Conservation (phyloP, 2,113 vertebrate genomes). For the Gymnarchus niloticus region DNA sequence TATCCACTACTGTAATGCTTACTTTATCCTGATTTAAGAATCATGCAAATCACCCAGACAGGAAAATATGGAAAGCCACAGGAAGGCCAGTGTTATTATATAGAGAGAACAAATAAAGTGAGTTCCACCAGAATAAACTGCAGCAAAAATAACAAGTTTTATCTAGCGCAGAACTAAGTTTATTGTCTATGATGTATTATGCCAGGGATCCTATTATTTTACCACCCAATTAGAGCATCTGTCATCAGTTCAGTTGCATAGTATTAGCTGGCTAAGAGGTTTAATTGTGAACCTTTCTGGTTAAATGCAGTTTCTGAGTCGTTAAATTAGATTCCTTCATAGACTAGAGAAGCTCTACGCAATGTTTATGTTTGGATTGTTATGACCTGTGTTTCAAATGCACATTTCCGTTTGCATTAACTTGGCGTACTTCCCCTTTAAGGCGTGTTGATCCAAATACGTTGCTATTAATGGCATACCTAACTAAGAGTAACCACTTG, state of each 20-base stretch:
- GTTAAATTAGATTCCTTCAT: too few relatives aligned
- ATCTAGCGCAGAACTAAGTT: neutral
- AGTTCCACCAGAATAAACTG: neutral
- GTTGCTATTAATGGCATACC: neutral
- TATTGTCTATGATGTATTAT: neutral
- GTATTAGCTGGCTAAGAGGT: too few relatives aligned
- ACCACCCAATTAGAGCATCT: neutral
- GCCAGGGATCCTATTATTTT: neutral
- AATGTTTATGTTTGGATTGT: neutral
- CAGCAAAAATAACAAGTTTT: neutral
- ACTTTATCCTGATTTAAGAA: neutral
- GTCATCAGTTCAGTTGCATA: neutral
- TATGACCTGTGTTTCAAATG: conserved; percentile 21
- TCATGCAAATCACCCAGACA: neutral
- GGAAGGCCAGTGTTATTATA: neutral
- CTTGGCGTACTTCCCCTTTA: neutral
- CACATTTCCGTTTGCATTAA: neutral
- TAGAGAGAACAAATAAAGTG: neutral
- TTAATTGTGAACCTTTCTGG: neutral
- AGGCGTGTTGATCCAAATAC: too few relatives aligned
- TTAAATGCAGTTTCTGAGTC: neutral
- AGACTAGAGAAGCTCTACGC: too few relatives aligned
- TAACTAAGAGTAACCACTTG: neutral
- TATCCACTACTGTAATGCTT: neutral
- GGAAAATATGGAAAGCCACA: neutral